phyloP scores from a whole-genome alignment of 2,113 vertebrate species.

The Condylura cristata region DNA sequence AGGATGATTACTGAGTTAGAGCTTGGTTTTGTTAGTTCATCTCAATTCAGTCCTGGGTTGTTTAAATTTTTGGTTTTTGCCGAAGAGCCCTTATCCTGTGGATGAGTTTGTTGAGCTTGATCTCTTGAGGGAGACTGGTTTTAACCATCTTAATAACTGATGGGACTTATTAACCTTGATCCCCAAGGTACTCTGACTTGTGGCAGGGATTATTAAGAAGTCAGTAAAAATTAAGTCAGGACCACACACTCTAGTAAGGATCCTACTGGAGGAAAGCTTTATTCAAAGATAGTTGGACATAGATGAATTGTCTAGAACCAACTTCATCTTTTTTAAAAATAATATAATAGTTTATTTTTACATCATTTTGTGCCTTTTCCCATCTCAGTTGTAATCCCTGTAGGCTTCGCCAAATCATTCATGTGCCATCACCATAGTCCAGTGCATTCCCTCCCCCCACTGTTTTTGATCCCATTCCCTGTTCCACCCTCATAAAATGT shows the following conservation, averaged over 20 bases:
- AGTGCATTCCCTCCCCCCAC: no score
- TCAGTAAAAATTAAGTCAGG: constrained; percentile 45
- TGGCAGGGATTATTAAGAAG: constrained; percentile 21
- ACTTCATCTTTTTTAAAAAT: no score
- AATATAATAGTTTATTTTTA: no score
- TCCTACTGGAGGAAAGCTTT: not conserved
- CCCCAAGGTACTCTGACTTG: not conserved
- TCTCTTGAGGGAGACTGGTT: constrained; percentile 12
- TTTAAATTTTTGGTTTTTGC: not conserved
- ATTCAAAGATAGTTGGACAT: not conserved
- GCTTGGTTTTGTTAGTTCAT: constrained; percentile 6
- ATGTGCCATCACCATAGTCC: no score
- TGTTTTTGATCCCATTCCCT: no score
- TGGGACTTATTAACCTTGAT: constrained; percentile 36
- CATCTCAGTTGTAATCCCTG: no score
- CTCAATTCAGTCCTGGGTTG: not conserved
- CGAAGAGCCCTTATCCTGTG: not conserved
- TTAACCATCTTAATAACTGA: constrained; percentile 35
- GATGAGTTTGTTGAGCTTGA: constrained; percentile 42
- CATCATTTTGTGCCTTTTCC: no score
- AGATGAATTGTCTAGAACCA: constrained; percentile 12
- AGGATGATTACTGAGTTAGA: not conserved
- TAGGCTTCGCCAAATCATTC: no score
- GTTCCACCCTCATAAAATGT: no score
- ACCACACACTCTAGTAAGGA: not conserved